These are phyloP conservation scores for Microctenopoma steveboyesi DNA, from an alignment of 2,797 vertebrate species.

Conservation along the genomic window DNA sequence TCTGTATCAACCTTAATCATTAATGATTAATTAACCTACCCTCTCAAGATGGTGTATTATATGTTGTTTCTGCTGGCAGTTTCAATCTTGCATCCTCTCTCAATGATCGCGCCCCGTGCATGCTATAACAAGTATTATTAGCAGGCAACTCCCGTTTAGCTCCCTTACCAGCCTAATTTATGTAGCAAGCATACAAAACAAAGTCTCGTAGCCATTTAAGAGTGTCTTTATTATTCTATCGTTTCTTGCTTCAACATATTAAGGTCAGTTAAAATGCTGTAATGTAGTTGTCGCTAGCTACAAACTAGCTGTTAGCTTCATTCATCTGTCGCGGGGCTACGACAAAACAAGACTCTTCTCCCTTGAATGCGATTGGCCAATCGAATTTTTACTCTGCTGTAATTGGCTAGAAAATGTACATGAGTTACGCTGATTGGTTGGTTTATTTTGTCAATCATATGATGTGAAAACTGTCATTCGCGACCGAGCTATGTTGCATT, in stretches of 20 bases:
- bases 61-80: constrained; percentile 20
- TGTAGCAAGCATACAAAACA: neutral
- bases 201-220: too few species aligned
- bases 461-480: neutral
- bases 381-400: accelerated
- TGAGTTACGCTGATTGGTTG: constrained; percentile 43
- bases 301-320: constrained; percentile 18
- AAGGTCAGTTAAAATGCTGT: neutral
- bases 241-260: neutral
- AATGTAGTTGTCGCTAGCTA: neutral
- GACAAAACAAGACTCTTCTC: constrained; percentile 7
- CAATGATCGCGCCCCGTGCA: constrained; percentile 23
- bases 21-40: constrained; percentile 7
- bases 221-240: neutral
- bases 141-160: constrained; percentile 5
- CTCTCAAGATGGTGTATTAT: neutral
- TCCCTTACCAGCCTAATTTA: neutral
- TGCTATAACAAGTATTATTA: constrained; percentile 66
- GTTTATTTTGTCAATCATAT: neutral
- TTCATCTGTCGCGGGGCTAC: constrained; percentile 41
- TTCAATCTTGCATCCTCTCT: constrained; percentile 12
- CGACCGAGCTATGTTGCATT: constrained; percentile 37
- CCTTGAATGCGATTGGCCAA: constrained; percentile 55
- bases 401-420: constrained; percentile 39
- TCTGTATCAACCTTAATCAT: neutral